Base-by-base conservation (phyloP, 2,797 vertebrate genomes). In the Neostethus bicornis region DNA sequence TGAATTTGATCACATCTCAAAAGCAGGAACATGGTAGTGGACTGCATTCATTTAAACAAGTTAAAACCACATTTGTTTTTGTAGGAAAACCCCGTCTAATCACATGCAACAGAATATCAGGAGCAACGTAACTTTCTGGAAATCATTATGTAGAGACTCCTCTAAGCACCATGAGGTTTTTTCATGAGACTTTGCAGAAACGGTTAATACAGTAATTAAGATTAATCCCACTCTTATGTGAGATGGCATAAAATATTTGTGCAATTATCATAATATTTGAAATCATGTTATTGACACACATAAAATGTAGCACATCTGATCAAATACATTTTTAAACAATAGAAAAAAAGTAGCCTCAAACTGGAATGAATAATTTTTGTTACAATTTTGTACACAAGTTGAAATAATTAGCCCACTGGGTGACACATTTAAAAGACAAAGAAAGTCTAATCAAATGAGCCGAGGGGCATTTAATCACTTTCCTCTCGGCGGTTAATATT, bases 341-440 rank as follows among this genome's bases (percentile, higher is more conserved):
- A 35, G 48, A 55, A 50, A 41, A 24, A 42, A 17, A 16, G 23
- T 35, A 26, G 17, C 2, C n/a, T 42, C 21, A 58, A 53, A 47
- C 1, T 44, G 53, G 43, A 71, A 58, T 29, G 32, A 46, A 52
- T 67, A 38, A 59, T 4, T 56, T 72, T 70, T 63, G 20, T 11
- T 47, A 16, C 9, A 57, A 31, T 74, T 74, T 72, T 42, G 70
- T 74, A 50, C 68, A 32, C 13, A 43, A 39, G 58, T 77, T 72
- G 70, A 70, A 72, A 66, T 48, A 78, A 87, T 87, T 75, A 71
- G 72, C 71, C 64, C 53, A 46, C 54, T 50, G 50, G 62, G 51
- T 57, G 54, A 28, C 44, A 54, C 46, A 57, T 84, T 76, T 65
- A 61, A 63, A 75, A 85, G 81, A 85, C 75, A 85, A 77, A 79